phyloP scores from a whole-genome alignment of 2,888 invertebrate genomes.

The Eupithecia subumbrata region DNA sequence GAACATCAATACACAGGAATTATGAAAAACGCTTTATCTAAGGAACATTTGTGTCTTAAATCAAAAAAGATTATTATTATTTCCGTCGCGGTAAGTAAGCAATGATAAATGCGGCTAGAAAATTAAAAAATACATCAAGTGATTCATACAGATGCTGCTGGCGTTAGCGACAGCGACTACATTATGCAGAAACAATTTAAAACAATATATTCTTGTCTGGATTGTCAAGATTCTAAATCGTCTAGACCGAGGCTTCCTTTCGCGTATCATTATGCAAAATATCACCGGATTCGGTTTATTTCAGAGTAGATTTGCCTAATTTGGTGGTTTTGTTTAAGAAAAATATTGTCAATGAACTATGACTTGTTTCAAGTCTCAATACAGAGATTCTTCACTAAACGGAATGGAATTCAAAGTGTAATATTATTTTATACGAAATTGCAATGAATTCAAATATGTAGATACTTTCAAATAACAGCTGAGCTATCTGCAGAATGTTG shows the following conservation, averaged over 20 bases:
- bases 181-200: slow-evolving; percentile 25
- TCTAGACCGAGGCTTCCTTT: slow-evolving; percentile 32
- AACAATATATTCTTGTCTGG: slow-evolving; percentile 25
- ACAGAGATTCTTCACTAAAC: neutral
- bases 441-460: too few relatives aligned
- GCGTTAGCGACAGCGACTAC: neutral
- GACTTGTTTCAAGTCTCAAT: neutral
- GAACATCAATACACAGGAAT: neutral
- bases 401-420: neutral
- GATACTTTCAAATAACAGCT: too few relatives aligned
- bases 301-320: slow-evolving; percentile 2
- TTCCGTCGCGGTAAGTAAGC: neutral
- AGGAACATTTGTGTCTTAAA: neutral
- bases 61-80: neutral
- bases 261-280: slow-evolving; percentile 21
- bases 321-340: neutral
- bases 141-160: slow-evolving; percentile 11
- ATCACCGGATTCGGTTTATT: slow-evolving; percentile 14
- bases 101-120: neutral
- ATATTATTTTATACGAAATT: too few relatives aligned
- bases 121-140: neutral
- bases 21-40: neutral
- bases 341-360: slow-evolving; percentile 1
- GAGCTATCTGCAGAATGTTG: too few relatives aligned
- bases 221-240: slow-evolving; percentile 21